Conservation (phyloP, 2,113 vertebrate genomes). For the Polypterus bichir region DNA sequence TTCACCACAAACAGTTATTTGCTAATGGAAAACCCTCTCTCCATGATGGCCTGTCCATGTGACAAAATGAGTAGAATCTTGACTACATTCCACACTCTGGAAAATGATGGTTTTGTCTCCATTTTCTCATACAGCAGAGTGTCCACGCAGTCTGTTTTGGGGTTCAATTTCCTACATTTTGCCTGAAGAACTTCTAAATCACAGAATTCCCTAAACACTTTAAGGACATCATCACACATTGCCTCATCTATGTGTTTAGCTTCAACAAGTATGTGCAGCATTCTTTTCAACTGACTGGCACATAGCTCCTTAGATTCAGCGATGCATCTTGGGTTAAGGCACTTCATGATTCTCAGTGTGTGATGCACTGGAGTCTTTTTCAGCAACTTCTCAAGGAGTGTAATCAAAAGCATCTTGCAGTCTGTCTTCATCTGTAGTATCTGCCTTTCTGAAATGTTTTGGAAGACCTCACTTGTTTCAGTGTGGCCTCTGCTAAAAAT, state of each 20-base stretch:
- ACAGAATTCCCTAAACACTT: conserved; percentile 17
- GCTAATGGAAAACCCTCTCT: conserved; percentile 18
- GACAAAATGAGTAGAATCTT: conserved; percentile 13
- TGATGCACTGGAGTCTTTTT: conserved; percentile 22
- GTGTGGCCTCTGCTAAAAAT: conserved; percentile 14
- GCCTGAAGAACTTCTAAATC: background rate
- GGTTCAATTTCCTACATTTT: conserved; percentile 17
- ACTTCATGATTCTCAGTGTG: conserved; percentile 18
- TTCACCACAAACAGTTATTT: conserved; percentile 17
- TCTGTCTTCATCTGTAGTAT: conserved; percentile 16
- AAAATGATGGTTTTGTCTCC: conserved; percentile 9
- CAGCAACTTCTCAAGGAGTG: conserved; percentile 17
- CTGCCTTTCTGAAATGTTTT: conserved; percentile 10
- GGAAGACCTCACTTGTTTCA: conserved; percentile 8
- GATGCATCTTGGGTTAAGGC: conserved; percentile 19
- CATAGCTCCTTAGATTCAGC: conserved; percentile 16
- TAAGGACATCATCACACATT: conserved; percentile 12
- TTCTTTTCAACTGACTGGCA: conserved; percentile 11
- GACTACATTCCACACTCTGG: conserved; percentile 14
- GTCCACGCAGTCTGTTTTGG: conserved; percentile 6
- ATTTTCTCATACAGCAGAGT: conserved; percentile 11
- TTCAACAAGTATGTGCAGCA: conserved; percentile 14
- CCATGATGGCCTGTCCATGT: conserved; percentile 17
- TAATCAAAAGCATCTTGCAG: conserved; percentile 17
- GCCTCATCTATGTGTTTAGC: conserved; percentile 11